phyloP scores from a whole-genome alignment of 2,888 invertebrate genomes.

The Cremastobaeus sp. region DNA sequence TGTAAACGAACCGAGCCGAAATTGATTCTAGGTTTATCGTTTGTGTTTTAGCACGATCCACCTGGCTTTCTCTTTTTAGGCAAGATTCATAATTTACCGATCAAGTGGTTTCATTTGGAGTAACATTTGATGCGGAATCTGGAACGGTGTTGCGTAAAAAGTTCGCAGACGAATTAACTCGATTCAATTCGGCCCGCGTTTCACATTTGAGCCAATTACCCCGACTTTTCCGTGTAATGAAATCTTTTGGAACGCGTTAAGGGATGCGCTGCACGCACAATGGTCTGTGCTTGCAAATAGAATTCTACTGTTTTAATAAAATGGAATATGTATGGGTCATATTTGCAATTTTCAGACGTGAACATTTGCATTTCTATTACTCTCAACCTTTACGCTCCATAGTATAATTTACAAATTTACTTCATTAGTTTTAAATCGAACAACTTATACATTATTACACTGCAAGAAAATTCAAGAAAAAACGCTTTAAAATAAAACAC shows the following conservation, averaged over 20 bases:
- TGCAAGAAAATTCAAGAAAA: too few relatives aligned
- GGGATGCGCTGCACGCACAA: conserved; percentile 2
- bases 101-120: conserved; percentile 2
- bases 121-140: conserved; percentile 2
- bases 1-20: conserved; percentile 12
- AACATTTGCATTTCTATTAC: too few relatives aligned
- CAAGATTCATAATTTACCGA: conserved; percentile 13
- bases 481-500: too few relatives aligned
- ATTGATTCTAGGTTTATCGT: conserved; percentile 20
- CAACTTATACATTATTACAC: too few relatives aligned
- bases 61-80: conserved; percentile 12
- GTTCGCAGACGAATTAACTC: background rate
- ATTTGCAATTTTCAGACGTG: too few relatives aligned
- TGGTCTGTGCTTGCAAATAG: too few relatives aligned
- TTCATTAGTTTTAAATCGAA: too few relatives aligned
- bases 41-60: background rate
- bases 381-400: too few relatives aligned
- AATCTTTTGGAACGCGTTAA: background rate
- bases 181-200: conserved; percentile 8
- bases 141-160: conserved; percentile 2
- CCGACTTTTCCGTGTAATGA: conserved; percentile 3
- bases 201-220: background rate
- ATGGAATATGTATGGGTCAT: too few relatives aligned
- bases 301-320: too few relatives aligned
- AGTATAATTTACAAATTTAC: too few relatives aligned